Evolutionary conservation across 1,140 invertebrate genomes (phyloP), one percentile per base, ranked within the genome.

Genomic region (Dinothrombium tinctorium): DNA sequence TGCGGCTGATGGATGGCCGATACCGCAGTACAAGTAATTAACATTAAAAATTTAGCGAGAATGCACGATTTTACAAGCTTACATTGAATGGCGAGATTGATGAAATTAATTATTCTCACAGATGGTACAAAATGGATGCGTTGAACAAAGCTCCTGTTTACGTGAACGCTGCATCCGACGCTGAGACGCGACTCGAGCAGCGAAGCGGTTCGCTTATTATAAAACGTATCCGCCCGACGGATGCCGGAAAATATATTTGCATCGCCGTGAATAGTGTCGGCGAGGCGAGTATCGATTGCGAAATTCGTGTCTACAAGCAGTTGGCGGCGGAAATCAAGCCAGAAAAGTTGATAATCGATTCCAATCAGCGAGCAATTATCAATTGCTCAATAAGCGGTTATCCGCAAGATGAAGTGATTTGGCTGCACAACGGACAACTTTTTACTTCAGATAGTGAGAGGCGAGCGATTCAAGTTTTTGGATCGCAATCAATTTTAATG

Each of bases 341-440:
- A 6, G 24, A 72, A 53, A 73, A 73, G 37, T 68, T 71, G 55
- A 67, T 70, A 31, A 66, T 76, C 48, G 69, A 77, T 43, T 72
- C 82, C 11, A 77, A 76, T 35, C 74, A 78, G 52, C 69, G 74
- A 51, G 70, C 78, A 25, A 69, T 66, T 48, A 78, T 92, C 51
- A 72, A 76, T 49, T 92, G 83, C 57, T 74, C 74, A 51, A 67
- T 80, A 15, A 70, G 71, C 22, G 82, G 82, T 6, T 74, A 81
- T 52, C 82, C 82, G 1, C 73, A 86, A 35, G 78, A 79, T 54
- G 76, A 73, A 3, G 71, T 92, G 28, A 73, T 69, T 23, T 94
- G 87, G 87, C 63, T 83, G 38, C 90, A 90, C 59, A 81, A 94
- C 57, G 84, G 84, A 45, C 74, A 78, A 57, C 69, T 70, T 3